A percentile compares a stretch with the other conserved stretches of the same genome.
phyloP scores from a whole-genome alignment of 1,140 invertebrate genomes.

The Drosophila teissieri region DNA sequence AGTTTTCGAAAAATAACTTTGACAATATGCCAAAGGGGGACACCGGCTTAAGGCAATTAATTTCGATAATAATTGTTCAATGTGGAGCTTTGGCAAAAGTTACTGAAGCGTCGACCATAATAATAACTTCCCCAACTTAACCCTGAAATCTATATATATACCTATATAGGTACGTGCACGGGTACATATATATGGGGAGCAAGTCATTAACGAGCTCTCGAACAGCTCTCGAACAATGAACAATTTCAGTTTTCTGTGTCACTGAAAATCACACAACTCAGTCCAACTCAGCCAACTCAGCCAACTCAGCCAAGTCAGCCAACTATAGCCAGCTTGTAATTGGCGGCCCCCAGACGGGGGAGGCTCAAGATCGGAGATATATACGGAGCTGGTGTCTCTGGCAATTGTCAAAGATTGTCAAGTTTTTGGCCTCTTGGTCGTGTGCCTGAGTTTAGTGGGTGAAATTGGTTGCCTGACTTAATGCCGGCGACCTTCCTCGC shows the following conservation, averaged over 20 bases:
- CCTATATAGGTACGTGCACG: conserved; percentile 31
- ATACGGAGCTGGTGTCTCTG: conserved; percentile 9
- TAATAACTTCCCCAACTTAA: conserved; percentile 69
- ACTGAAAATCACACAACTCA: conserved; percentile 69
- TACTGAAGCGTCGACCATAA: conserved; percentile 62
- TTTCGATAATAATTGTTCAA: conserved; percentile 66
- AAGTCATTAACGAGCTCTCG: conserved; percentile 67
- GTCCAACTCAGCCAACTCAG: background rate
- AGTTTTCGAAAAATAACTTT: conserved; percentile 51
- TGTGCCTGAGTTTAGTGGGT: conserved; percentile 60
- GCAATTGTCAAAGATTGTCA: conserved; percentile 62
- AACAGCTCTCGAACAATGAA: conserved; percentile 70
- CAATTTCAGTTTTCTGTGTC: conserved; percentile 75
- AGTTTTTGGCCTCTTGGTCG: conserved; percentile 44
- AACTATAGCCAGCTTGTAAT: conserved; percentile 64
- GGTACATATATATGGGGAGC: conserved; percentile 40
- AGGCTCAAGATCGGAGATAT: conserved; percentile 15
- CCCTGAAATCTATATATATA: conserved; percentile 59
- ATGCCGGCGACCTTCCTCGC: conserved; percentile 44
- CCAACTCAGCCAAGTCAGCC: conserved; percentile 50
- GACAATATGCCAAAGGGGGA: conserved; percentile 32
- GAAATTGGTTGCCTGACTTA: conserved; percentile 60
- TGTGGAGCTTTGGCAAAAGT: conserved; percentile 61
- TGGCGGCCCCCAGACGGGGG: conserved; percentile 30
- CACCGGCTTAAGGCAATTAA: conserved; percentile 53